Conservation (phyloP, 2,113 vertebrate species). For the Miniopterus natalensis region DNA sequence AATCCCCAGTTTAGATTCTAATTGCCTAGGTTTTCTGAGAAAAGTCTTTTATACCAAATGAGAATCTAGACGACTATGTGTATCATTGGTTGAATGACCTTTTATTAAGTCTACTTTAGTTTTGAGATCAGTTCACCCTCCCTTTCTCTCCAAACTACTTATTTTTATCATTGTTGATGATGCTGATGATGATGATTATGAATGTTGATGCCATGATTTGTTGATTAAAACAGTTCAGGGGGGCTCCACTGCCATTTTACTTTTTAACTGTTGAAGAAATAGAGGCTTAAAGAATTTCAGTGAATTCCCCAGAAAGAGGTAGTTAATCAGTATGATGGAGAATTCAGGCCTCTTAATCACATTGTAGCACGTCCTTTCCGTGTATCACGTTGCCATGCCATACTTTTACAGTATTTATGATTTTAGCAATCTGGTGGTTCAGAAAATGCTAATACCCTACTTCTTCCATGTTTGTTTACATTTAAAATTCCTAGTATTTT, state of each 20-base stretch:
- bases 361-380: not conserved
- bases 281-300: not conserved
- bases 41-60: not conserved
- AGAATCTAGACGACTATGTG: not conserved
- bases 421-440: not conserved
- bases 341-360: not conserved
- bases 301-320: not conserved
- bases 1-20: slow-evolving; percentile 13
- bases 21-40: slow-evolving; percentile 49
- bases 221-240: not conserved
- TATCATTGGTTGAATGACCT: not conserved
- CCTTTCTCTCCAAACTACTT: not conserved
- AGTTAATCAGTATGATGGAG: not conserved
- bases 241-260: not conserved
- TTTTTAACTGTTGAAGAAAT: not conserved
- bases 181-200: not conserved
- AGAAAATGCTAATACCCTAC: not conserved
- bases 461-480: not conserved
- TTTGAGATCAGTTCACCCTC: not conserved
- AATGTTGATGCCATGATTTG: not conserved
- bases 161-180: not conserved
- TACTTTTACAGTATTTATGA: not conserved
- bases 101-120: not conserved
- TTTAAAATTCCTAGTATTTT: slow-evolving; percentile 12
- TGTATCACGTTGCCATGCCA: not conserved